These are phyloP conservation scores for Hipparchia semele DNA, from an alignment of 2,888 invertebrate genomes.

Conservation along the genomic window DNA sequence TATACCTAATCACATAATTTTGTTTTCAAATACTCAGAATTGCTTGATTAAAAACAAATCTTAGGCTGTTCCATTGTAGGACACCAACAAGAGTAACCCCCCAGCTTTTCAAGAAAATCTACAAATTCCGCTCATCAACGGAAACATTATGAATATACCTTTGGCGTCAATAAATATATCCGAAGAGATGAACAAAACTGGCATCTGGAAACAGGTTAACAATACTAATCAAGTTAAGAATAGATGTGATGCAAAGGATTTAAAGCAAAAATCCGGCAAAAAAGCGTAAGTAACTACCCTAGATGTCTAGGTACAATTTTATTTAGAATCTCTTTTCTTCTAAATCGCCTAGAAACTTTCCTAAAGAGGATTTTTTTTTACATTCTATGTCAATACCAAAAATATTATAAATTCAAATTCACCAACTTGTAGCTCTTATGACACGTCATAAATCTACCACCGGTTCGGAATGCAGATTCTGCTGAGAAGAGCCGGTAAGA, in stretches of 20 bases:
- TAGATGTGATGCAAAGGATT: constrained; percentile 60
- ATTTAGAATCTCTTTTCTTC: not conserved
- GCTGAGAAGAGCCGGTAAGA: too few species aligned
- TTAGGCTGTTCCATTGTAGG: constrained; percentile 68
- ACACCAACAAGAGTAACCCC: constrained; percentile 74
- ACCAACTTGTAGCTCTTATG: too few species aligned
- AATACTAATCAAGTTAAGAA: constrained; percentile 82
- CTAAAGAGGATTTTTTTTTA: not conserved
- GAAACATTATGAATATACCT: constrained; percentile 95
- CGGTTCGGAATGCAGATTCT: too few species aligned
- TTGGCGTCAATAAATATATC: constrained; percentile 93
- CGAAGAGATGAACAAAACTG: constrained; percentile 96
- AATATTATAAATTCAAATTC: too few species aligned
- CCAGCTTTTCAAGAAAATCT: constrained; percentile 86
- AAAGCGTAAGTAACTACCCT: constrained; percentile 64
- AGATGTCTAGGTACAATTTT: not conserved
- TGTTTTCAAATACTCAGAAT: constrained; percentile 22
- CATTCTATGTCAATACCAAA: not conserved
- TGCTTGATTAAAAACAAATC: constrained; percentile 45
- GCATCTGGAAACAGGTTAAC: constrained; percentile 97
- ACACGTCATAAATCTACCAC: too few species aligned
- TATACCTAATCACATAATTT: not conserved
- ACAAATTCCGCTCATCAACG: constrained; percentile 94
- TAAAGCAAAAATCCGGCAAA: constrained; percentile 69
- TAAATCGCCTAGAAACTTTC: not conserved